These are phyloP conservation scores for Heliopora coerulea DNA, from an alignment of 92 coral and sea anemone species.

Conservation along the genomic window DNA sequence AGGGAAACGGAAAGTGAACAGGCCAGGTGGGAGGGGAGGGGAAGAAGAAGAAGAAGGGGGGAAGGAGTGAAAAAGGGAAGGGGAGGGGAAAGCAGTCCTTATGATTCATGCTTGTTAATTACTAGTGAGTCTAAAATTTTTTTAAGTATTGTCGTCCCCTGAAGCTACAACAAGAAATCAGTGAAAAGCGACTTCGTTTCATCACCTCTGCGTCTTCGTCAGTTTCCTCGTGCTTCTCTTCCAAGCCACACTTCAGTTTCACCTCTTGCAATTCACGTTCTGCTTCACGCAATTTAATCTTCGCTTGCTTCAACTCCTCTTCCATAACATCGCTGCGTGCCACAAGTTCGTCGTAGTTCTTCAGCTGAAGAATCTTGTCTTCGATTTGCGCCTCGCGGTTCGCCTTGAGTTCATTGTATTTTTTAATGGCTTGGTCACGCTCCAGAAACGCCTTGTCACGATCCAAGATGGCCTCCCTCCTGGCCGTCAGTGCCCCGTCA, in stretches of 20 bases:
- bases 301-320: constrained; percentile 56
- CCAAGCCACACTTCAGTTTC: constrained; percentile 39
- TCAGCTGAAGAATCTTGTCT: constrained; percentile 69
- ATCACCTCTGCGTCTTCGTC: constrained; percentile 19
- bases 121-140: too few species aligned
- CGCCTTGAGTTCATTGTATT: constrained; percentile 64
- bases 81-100: too few species aligned
- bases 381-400: constrained; percentile 72
- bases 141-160: too few species aligned
- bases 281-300: constrained; percentile 52
- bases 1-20: too few species aligned
- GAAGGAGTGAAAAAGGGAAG: too few species aligned
- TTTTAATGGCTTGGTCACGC: constrained; percentile 64
- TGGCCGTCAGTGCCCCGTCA: constrained; percentile 63
- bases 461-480: constrained; percentile 78
- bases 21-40: too few species aligned
- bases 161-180: too few species aligned
- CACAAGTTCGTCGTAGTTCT: constrained; percentile 62
- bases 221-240: constrained; percentile 51
- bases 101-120: too few species aligned
- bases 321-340: constrained; percentile 57
- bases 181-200: too few species aligned
- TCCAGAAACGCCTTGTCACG: constrained; percentile 74
- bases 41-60: too few species aligned
- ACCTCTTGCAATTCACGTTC: constrained; percentile 69